Evolutionary conservation across 2,888 invertebrate genomes (phyloP).

Genomic region (Nomada flava): DNA sequence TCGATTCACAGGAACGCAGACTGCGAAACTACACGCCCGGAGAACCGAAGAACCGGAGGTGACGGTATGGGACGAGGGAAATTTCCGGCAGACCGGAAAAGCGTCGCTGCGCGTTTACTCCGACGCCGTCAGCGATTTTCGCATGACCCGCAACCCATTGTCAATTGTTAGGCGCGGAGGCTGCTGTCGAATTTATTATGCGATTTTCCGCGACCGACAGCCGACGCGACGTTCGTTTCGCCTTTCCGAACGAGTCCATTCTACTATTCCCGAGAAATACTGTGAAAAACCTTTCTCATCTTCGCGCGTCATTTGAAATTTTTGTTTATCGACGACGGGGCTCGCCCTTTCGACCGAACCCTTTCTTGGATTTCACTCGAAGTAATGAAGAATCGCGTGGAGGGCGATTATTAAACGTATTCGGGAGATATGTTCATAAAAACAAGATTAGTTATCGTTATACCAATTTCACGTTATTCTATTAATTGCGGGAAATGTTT

Average conservation of each 20-base stretch:
- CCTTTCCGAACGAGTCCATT: background rate
- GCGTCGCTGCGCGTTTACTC: slow-evolving; percentile 24
- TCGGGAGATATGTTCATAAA: too few species aligned
- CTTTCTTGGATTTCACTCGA: too few species aligned
- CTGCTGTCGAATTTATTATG: slow-evolving; percentile 43
- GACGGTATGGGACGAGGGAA: slow-evolving; percentile 19
- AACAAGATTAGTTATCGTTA: too few species aligned
- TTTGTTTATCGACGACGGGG: too few species aligned
- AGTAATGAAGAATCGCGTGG: too few species aligned
- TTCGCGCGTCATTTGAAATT: background rate
- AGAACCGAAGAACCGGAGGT: background rate
- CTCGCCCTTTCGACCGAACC: too few species aligned
- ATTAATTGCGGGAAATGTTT: too few species aligned
- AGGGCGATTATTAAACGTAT: too few species aligned
- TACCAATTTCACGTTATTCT: too few species aligned
- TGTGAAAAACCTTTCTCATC: background rate
- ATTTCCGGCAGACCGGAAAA: slow-evolving; percentile 36
- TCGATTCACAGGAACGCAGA: background rate
- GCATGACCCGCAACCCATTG: slow-evolving; percentile 32
- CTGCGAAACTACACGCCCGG: background rate
- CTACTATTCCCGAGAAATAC: background rate
- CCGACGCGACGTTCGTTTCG: slow-evolving; percentile 24
- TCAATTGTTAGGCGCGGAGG: slow-evolving; percentile 38
- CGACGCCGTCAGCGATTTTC: slow-evolving; percentile 48
- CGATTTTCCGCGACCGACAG: slow-evolving; percentile 35